phyloP scores from a whole-genome alignment of 2,113 vertebrate species.

The Lanius ludovicianus region DNA sequence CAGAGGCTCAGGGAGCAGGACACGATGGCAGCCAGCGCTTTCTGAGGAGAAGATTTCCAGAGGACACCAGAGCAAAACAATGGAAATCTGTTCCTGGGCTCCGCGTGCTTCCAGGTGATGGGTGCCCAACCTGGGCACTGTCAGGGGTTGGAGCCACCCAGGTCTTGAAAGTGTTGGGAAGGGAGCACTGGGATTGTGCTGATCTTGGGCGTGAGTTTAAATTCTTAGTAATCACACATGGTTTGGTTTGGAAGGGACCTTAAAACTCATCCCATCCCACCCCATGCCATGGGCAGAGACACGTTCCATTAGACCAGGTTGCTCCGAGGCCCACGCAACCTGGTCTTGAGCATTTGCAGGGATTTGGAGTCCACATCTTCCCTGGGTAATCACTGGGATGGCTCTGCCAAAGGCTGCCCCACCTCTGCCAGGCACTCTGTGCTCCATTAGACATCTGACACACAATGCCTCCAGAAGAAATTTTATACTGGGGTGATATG shows the following conservation, averaged over 20 bases:
- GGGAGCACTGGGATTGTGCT: not conserved
- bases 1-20: not conserved
- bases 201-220: not conserved
- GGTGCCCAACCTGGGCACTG: rapidly evolving
- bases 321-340: not conserved
- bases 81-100: not conserved
- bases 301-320: not conserved
- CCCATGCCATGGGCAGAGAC: too few relatives aligned
- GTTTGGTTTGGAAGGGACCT: not conserved
- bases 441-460: not conserved
- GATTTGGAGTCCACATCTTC: not conserved
- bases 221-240: not conserved
- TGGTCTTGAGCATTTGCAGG: not conserved
- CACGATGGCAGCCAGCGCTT: not conserved
- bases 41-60: not conserved
- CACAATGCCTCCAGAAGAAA: not conserved
- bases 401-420: not conserved
- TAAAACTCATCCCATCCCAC: not conserved
- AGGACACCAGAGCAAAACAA: not conserved
- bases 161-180: rapidly evolving
- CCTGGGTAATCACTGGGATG: not conserved
- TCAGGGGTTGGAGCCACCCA: not conserved
- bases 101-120: too few relatives aligned
- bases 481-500: not conserved
- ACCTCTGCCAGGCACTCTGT: not conserved